Percentiles rank a stretch among this genome's conserved stretches.
Conservation (phyloP, 2,113 vertebrate species). For the Thalassarche chlororhynchos region DNA sequence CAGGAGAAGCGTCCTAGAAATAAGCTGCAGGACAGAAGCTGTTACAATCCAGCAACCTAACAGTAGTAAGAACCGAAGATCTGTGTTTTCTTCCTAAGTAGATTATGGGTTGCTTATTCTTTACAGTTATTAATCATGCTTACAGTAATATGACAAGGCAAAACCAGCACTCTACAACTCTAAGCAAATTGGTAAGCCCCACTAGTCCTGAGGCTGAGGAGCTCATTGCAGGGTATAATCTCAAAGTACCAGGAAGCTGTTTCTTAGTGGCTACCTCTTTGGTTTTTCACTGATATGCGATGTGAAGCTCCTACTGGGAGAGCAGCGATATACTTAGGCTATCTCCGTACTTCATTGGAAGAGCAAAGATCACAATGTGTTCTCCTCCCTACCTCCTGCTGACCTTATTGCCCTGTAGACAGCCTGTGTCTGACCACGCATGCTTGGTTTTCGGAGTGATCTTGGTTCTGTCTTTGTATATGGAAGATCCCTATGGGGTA, state of each 20-base stretch:
- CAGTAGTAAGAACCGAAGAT: neutral
- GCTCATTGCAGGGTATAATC: neutral
- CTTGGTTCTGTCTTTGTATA: no score
- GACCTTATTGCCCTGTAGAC: accelerated
- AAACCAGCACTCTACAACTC: neutral
- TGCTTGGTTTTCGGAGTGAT: neutral
- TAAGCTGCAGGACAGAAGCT: neutral
- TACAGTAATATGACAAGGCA: neutral
- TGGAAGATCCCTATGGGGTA: neutral
- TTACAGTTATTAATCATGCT: neutral
- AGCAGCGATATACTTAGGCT: accelerated
- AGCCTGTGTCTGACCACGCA: neutral
- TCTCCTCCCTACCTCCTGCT: neutral
- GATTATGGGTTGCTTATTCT: neutral
- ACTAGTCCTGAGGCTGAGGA: accelerated
- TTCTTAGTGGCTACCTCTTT: neutral
- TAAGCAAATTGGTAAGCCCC: neutral
- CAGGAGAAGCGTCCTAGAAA: neutral
- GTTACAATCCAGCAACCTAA: neutral
- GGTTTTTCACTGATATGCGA: accelerated
- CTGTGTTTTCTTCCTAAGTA: neutral
- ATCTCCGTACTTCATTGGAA: accelerated
- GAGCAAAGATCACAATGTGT: neutral
- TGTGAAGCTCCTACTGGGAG: neutral
- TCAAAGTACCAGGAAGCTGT: neutral